Conservation (phyloP, 2,113 vertebrate genomes). For the Elephas maximus region DNA sequence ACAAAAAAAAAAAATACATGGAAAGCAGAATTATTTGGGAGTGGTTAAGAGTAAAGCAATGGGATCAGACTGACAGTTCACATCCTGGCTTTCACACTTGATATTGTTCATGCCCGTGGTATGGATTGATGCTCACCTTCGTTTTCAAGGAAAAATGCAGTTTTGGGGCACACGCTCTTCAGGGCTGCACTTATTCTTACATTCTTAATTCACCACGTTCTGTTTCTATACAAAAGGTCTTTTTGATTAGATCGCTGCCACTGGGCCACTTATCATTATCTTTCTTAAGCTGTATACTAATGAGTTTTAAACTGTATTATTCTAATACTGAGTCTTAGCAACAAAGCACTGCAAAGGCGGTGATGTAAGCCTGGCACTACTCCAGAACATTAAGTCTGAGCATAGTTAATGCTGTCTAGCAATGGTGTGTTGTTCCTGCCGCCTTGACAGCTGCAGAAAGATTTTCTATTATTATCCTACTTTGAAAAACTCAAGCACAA, state of each 20-base stretch:
- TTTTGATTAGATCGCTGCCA: not conserved
- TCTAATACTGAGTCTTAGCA: not conserved
- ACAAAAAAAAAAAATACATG: not conserved
- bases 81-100: rapidly evolving
- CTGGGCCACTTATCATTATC: not conserved
- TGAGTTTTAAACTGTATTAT: not conserved
- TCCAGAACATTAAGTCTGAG: slow-evolving; percentile 60
- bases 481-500: slow-evolving; percentile 74
- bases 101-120: rapidly evolving
- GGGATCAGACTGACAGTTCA: not conserved
- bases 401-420: slow-evolving; percentile 49
- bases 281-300: not conserved
- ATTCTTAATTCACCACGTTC: not conserved
- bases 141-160: slow-evolving; percentile 33
- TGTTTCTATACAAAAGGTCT: not conserved
- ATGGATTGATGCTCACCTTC: slow-evolving; percentile 33
- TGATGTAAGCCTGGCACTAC: slow-evolving; percentile 64
- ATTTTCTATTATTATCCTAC: slow-evolving; percentile 84
- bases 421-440: slow-evolving; percentile 74
- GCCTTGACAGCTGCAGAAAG: slow-evolving; percentile 82
- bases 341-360: not conserved
- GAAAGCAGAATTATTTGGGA: not conserved
- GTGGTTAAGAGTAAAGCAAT: not conserved
- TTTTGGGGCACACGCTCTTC: not conserved
- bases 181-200: slow-evolving; percentile 3